Evolutionary conservation across 2,113 vertebrate genomes (phyloP).

Genomic region (Bostrychus sinensis): DNA sequence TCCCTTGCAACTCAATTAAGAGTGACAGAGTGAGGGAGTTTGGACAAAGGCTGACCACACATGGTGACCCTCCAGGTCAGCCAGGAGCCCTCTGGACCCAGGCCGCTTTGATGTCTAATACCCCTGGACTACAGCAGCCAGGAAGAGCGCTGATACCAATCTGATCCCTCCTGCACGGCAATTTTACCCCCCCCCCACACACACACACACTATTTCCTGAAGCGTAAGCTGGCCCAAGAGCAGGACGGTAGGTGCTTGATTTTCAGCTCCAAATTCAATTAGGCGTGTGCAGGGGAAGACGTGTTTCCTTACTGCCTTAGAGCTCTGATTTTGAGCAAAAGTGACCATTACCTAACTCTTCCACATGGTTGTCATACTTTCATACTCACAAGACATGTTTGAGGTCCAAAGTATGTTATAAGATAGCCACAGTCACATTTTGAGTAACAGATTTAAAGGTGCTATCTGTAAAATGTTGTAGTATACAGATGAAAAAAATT

Average conservation of each 20-base stretch:
- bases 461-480: too few species aligned
- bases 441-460: too few species aligned
- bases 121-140: constrained; percentile 30
- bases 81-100: constrained; percentile 26
- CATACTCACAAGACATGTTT: neutral
- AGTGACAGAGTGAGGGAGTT: constrained; percentile 5
- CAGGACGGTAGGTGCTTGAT: constrained; percentile 17
- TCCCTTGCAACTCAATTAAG: neutral
- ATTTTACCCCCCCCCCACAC: constrained; percentile 25
- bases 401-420: too few species aligned
- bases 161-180: constrained; percentile 33
- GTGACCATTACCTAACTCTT: neutral
- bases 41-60: constrained; percentile 42
- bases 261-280: constrained; percentile 39
- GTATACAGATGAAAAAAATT: too few species aligned
- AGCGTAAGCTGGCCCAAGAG: constrained; percentile 10
- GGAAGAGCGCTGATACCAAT: constrained; percentile 53
- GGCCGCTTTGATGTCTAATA: constrained; percentile 50
- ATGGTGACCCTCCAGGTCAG: constrained; percentile 36
- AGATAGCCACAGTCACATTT: too few species aligned
- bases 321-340: constrained; percentile 10
- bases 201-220: constrained; percentile 24
- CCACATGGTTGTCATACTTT: neutral
- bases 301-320: constrained; percentile 3
- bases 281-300: neutral